phyloP scores from a whole-genome alignment of 2,113 vertebrate genomes.

The Pipa parva region DNA sequence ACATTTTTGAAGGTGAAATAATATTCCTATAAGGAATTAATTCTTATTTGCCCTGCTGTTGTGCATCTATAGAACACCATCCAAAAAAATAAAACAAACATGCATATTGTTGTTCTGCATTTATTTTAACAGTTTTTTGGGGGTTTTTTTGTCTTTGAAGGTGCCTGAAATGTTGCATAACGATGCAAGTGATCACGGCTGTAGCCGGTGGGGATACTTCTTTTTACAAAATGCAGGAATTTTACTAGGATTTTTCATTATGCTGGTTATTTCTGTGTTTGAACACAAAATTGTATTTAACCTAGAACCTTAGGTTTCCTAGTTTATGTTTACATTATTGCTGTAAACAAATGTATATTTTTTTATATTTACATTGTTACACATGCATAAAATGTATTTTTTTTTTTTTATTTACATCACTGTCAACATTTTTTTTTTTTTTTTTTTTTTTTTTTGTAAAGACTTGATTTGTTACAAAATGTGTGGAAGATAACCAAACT shows the following conservation, averaged over 20 bases:
- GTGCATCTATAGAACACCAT: too few species aligned
- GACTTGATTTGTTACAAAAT: slow-evolving; percentile 2
- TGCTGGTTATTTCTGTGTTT: slow-evolving; percentile 92
- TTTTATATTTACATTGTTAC: neutral
- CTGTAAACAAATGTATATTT: slow-evolving; percentile 1
- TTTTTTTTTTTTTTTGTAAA: too few species aligned
- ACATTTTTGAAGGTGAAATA: too few species aligned
- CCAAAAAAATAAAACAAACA: too few species aligned
- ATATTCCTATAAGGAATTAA: too few species aligned
- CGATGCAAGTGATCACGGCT: slow-evolving; percentile 89
- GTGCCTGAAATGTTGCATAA: slow-evolving; percentile 97
- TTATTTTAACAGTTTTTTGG: neutral
- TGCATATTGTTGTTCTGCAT: neutral
- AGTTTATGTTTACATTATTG: slow-evolving; percentile 36
- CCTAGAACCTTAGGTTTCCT: slow-evolving; percentile 58
- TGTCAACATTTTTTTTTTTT: too few species aligned
- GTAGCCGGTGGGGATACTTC: slow-evolving; percentile 93
- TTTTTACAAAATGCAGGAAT: slow-evolving; percentile 94
- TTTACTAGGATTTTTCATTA: slow-evolving; percentile 90
- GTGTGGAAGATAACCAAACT: slow-evolving; percentile 5
- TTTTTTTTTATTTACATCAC: slow-evolving; percentile 1
- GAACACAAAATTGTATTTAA: slow-evolving; percentile 90
- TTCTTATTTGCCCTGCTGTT: too few species aligned
- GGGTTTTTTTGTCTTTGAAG: slow-evolving; percentile 54
- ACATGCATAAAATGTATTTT: slow-evolving; percentile 6